Evolutionary conservation across 2,113 vertebrate genomes (phyloP).

Genomic region (Mobula hypostoma): DNA sequence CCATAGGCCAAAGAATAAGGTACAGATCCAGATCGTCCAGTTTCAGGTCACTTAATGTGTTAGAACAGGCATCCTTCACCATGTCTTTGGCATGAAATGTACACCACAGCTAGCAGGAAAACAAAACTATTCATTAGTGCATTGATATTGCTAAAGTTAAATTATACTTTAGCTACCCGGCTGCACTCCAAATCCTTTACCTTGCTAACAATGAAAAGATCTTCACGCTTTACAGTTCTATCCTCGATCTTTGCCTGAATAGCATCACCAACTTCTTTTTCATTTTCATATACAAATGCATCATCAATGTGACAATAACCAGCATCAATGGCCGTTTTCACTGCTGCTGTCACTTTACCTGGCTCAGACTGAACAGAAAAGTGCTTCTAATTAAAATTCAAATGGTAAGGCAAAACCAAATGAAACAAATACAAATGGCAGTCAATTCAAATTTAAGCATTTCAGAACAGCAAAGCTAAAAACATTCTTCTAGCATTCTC

Average conservation of each 20-base stretch:
- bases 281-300: constrained; percentile 74
- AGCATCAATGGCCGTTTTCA: constrained; percentile 63
- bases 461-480: background rate
- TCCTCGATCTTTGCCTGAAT: constrained; percentile 67
- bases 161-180: background rate
- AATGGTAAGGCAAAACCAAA: background rate
- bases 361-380: constrained; percentile 55
- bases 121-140: background rate
- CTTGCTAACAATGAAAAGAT: constrained; percentile 85
- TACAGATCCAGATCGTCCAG: constrained; percentile 88
- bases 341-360: constrained; percentile 61
- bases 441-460: background rate
- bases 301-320: constrained; percentile 81
- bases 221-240: constrained; percentile 67
- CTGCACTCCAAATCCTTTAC: constrained; percentile 48
- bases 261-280: constrained; percentile 70
- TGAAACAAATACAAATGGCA: background rate
- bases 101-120: constrained; percentile 72
- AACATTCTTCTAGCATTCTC: background rate
- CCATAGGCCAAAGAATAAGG: constrained; percentile 83
- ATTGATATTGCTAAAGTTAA: background rate
- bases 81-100: constrained; percentile 72
- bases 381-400: background rate
- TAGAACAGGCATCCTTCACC: constrained; percentile 71
- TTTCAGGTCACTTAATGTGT: constrained; percentile 73